Conservation (phyloP, 2,888 invertebrate species). For the Apantesis nais region DNA sequence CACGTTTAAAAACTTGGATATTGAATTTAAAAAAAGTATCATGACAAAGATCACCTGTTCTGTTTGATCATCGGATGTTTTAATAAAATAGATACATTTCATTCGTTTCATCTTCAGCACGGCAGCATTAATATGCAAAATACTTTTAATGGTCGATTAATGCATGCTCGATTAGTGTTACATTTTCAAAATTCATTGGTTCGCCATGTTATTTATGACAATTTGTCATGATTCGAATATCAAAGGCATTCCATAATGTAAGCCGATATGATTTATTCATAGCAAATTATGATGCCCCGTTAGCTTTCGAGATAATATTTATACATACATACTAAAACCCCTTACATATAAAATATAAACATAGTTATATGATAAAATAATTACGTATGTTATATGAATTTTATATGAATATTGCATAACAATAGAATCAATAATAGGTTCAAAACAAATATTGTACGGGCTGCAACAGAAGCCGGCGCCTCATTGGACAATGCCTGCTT, state of each 20-base stretch:
- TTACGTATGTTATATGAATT: too few species aligned
- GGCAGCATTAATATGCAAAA: conserved; percentile 26
- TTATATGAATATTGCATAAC: background rate
- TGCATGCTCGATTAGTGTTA: conserved; percentile 24
- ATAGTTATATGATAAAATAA: background rate
- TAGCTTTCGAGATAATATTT: background rate
- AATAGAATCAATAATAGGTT: background rate
- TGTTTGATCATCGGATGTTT: conserved; percentile 6
- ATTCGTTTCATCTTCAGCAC: conserved; percentile 16
- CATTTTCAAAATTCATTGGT: conserved; percentile 22
- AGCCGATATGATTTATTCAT: conserved; percentile 6
- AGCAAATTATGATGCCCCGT: background rate
- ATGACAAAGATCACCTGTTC: conserved; percentile 7
- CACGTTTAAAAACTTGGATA: background rate
- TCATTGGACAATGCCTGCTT: conserved; percentile 75
- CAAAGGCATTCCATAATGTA: conserved; percentile 7
- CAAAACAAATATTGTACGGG: conserved; percentile 62
- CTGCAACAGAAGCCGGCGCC: conserved; percentile 80
- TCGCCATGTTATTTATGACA: conserved; percentile 11
- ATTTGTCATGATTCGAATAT: conserved; percentile 20
- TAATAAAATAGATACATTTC: conserved; percentile 6
- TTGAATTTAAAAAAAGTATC: background rate
- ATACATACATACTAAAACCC: too few species aligned
- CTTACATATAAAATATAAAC: too few species aligned
- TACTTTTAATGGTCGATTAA: conserved; percentile 27